Base-by-base conservation (phyloP, 2,797 vertebrate species). In the Thunnus albacares region DNA sequence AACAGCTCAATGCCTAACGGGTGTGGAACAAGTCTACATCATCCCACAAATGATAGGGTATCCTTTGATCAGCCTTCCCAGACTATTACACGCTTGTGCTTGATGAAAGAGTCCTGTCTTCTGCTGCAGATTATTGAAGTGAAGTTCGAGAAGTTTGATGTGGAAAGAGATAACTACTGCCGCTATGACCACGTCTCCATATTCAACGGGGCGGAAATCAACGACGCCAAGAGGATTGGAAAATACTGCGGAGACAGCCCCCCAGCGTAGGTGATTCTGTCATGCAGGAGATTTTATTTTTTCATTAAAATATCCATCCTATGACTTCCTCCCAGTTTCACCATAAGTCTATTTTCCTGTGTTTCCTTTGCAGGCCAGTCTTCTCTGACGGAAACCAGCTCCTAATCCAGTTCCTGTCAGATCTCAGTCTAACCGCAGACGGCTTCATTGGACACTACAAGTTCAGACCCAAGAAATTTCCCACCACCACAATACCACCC, bases 61-160 rank as follows among this genome's bases (percentile, higher is more conserved):
- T 18, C 38, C 51, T 82, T 51, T 49, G 62, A 71, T 80, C 47
- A 0, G 6, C n/a, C 28, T 9, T 15, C 55, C 53, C 53, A 61
- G 56, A 68, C 4, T 10, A 17, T 67, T 62, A 63, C 26, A 82
- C 20, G 69, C 49, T 24, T 63, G 1, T 20, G 2, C 57, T 26
- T 35, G 33, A 59, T 75, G 33, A 78, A 74, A 77, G 30, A 75
- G 18, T 9, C 24, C 38, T 49, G n/a, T 85, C 38, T 80, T 45
- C 45, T 45, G 11, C 56, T 74, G 38, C 89, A 96, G 96, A 95
- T 96, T 22, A 98, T 99, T 85, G 98, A 99, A 84, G 82, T 99
- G 71, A 97, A 96, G 87, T 99, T 99, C 15, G 98, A 99, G 92
- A 99, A 99, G 93, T 99, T 99, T 79, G 98, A 99, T n/a, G 97